Conservation (phyloP, 1,140 invertebrate genomes). For the Maniola jurtina region DNA sequence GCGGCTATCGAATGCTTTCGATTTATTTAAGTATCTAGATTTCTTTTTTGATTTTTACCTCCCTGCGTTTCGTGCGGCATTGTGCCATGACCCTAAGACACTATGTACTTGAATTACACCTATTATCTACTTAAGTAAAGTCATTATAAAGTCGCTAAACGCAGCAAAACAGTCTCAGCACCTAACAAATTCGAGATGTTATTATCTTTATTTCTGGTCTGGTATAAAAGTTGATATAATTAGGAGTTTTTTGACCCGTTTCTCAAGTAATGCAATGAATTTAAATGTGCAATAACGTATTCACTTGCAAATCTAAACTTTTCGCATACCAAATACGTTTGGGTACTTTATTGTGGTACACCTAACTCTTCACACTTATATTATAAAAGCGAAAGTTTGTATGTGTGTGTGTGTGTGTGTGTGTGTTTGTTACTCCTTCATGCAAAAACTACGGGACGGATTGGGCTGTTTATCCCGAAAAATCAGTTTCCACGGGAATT, state of each 20-base stretch:
- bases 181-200: background rate
- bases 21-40: background rate
- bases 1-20: background rate
- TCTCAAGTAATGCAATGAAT: constrained; percentile 5
- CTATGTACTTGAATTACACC: no score
- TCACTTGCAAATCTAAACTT: background rate
- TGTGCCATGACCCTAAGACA: no score
- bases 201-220: background rate
- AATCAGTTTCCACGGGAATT: no score
- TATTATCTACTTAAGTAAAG: no score
- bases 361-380: no score
- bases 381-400: no score
- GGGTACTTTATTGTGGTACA: background rate
- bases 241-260: constrained; percentile 15
- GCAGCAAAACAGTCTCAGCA: background rate
- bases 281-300: constrained; percentile 10
- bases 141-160: background rate
- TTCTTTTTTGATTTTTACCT: no score
- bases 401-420: no score
- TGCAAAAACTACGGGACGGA: no score
- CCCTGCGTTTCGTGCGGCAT: no score
- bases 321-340: constrained; percentile 5
- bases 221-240: constrained; percentile 12
- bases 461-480: no score
- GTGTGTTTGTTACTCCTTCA: no score